phyloP scores from a whole-genome alignment of 2,797 vertebrate species.

The Fratercula arctica region DNA sequence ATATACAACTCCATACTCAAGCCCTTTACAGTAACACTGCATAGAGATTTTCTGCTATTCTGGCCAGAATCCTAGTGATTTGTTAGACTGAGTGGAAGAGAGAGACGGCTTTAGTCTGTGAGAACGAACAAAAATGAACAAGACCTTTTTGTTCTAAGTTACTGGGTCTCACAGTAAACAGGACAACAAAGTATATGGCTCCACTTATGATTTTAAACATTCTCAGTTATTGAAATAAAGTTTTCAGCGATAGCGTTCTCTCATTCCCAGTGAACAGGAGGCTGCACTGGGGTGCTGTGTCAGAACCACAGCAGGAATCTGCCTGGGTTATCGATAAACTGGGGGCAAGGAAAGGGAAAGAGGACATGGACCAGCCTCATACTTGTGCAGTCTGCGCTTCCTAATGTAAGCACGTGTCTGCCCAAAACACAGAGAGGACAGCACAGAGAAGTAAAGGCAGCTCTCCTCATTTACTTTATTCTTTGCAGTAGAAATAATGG shows the following conservation, averaged over 20 bases:
- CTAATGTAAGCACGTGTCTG: not conserved
- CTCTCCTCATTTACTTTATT: not conserved
- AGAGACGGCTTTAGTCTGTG: not conserved
- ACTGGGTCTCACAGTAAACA: not conserved
- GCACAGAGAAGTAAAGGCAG: not conserved
- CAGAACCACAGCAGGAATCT: not conserved
- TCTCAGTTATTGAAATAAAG: not conserved
- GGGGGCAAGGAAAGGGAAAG: not conserved
- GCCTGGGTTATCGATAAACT: not conserved
- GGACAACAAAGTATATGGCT: not conserved
- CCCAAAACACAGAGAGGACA: not conserved
- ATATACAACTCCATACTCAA: not conserved
- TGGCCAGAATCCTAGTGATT: not conserved
- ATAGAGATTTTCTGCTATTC: not conserved
- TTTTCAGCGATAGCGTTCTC: not conserved
- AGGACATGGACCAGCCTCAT: accelerated
- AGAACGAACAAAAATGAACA: not conserved
- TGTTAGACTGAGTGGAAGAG: not conserved
- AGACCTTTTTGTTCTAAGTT: not conserved
- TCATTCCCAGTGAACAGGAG: not conserved
- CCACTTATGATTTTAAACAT: not conserved
- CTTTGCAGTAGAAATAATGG: not conserved
- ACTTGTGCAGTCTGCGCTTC: accelerated
- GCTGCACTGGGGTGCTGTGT: not conserved
- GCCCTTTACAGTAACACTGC: not conserved